Conservation (phyloP, 30 jellyfish, hydroid and myxozoan genomes). For the Turritopsis dohrnii region DNA sequence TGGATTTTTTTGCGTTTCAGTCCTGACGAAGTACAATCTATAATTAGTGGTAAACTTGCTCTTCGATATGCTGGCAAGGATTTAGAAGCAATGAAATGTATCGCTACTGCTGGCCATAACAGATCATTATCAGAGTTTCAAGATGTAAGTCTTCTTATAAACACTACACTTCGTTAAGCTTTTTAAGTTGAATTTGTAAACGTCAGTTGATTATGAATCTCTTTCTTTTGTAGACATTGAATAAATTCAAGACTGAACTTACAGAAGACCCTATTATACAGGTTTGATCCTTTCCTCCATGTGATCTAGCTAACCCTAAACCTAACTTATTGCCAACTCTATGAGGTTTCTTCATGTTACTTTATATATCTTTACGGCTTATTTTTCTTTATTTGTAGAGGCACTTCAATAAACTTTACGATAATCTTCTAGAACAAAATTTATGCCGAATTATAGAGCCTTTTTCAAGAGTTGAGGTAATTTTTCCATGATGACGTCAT, state of each 20-base stretch:
- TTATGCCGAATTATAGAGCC: conserved; percentile 88
- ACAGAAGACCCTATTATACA: conserved; percentile 80
- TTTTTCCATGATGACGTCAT: no score
- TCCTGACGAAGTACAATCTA: conserved; percentile 95
- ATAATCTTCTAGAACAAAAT: conserved; percentile 78
- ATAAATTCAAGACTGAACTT: conserved; percentile 66
- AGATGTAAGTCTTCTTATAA: conserved; percentile 42
- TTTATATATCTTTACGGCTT: neutral
- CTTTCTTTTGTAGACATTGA: conserved; percentile 41
- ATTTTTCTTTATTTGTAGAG: conserved; percentile 36
- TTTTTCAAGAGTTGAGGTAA: conserved; percentile 65
- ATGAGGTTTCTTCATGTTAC: no score
- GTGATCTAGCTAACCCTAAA: no score
- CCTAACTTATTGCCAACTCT: no score
- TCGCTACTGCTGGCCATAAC: conserved; percentile 92
- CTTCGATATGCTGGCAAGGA: conserved; percentile 88
- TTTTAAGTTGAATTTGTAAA: neutral
- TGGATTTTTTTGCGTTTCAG: conserved; percentile 16
- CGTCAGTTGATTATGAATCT: neutral
- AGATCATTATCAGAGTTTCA: conserved; percentile 88
- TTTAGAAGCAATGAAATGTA: conserved; percentile 86
- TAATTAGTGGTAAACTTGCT: conserved; percentile 93
- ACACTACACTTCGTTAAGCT: neutral
- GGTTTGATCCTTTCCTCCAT: conserved; percentile 43
- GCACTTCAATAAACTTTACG: conserved; percentile 75